These are phyloP conservation scores for Eupleurogrammus muticus DNA, from an alignment of 2,797 vertebrate genomes.

Conservation along the genomic window DNA sequence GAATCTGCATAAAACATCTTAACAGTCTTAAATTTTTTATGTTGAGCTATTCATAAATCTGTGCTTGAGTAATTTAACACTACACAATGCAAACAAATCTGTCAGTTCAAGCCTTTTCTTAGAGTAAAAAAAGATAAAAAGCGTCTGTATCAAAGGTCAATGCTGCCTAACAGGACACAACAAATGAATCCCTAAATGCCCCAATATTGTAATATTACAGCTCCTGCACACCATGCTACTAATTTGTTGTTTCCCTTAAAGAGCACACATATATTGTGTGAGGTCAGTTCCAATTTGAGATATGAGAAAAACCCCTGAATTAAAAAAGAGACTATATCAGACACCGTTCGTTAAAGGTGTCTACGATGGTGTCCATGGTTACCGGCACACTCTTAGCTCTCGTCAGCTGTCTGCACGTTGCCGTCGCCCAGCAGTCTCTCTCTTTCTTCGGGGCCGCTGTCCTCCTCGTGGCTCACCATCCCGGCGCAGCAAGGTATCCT, in stretches of 20 bases:
- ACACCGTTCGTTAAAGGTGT: conserved; percentile 24
- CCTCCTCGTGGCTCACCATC: conserved; percentile 36
- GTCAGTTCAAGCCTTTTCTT: conserved; percentile 11
- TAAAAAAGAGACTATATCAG: conserved; percentile 24
- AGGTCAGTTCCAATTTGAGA: conserved; percentile 37
- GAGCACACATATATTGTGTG: neutral
- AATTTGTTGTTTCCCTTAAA: neutral
- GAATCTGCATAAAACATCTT: neutral
- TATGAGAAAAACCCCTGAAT: conserved; percentile 10
- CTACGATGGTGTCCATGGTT: conserved; percentile 31
- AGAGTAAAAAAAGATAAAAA: conserved; percentile 3
- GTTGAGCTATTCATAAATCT: neutral
- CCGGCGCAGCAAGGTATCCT: conserved; percentile 70
- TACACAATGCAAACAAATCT: neutral
- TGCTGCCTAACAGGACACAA: neutral
- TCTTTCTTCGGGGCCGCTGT: conserved; percentile 55
- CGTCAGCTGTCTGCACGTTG: conserved; percentile 40
- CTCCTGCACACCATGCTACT: neutral
- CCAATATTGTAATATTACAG: neutral
- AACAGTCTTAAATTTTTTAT: neutral
- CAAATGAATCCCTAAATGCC: conserved; percentile 16
- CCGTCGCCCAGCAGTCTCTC: conserved; percentile 76
- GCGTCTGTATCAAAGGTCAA: neutral
- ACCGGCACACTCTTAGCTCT: conserved; percentile 45
- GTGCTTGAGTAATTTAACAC: conserved; percentile 7